A percentile compares a stretch with the other conserved stretches of the same genome.
These are phyloP conservation scores for Falco punctatus DNA, from an alignment of 2,113 vertebrate species.

Conservation along the genomic window DNA sequence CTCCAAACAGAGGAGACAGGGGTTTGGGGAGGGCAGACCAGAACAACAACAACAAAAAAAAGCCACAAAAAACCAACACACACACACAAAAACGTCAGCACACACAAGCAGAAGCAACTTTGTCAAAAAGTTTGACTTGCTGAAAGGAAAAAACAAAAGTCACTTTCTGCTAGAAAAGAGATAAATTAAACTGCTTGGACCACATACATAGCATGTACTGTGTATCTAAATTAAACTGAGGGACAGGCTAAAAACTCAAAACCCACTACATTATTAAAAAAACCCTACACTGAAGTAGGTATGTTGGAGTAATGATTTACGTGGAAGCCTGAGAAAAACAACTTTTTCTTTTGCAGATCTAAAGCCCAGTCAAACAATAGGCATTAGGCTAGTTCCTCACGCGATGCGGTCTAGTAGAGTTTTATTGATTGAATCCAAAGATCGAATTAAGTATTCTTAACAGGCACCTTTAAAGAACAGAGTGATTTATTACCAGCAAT, in stretches of 20 bases:
- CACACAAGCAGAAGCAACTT: not conserved
- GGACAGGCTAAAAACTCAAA: not conserved
- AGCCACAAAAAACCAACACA: too few species aligned
- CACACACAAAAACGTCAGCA: too few species aligned
- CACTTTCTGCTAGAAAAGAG: not conserved
- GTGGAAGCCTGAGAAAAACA: not conserved
- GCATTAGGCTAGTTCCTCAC: not conserved
- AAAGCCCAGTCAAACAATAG: not conserved
- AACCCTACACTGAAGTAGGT: too few species aligned
- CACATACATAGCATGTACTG: not conserved
- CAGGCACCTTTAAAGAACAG: not conserved
- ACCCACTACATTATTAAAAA: not conserved
- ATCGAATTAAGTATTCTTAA: not conserved
- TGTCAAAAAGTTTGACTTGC: not conserved
- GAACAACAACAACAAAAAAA: not conserved
- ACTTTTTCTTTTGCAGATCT: not conserved
- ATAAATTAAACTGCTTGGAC: not conserved
- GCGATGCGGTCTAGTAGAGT: not conserved
- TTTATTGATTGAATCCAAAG: conserved; percentile 1
- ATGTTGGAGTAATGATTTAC: too few species aligned
- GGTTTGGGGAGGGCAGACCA: not conserved
- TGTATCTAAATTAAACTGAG: not conserved
- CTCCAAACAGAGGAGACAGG: not conserved
- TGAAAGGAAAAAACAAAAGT: not conserved
- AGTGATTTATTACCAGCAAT: not conserved